These are phyloP conservation scores for Ecliptopera silaceata DNA, from an alignment of 2,888 invertebrate genomes.

Conservation along the genomic window DNA sequence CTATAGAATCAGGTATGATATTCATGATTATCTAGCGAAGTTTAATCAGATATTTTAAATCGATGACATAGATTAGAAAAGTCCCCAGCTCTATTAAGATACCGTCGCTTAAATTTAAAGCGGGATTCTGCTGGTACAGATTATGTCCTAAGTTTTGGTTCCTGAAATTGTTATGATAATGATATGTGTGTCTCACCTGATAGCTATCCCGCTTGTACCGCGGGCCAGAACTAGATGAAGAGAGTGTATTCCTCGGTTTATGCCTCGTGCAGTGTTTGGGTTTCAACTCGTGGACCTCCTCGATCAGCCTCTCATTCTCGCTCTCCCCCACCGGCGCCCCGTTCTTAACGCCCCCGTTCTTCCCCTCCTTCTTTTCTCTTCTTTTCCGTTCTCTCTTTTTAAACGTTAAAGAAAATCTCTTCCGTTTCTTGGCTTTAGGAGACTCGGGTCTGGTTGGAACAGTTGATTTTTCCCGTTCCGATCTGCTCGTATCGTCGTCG, in stretches of 20 bases:
- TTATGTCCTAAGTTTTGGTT: too few relatives aligned
- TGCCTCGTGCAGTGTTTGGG: conserved; percentile 68
- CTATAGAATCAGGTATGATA: neutral
- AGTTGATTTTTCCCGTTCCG: conserved; percentile 71
- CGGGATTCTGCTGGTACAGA: too few relatives aligned
- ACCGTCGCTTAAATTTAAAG: too few relatives aligned
- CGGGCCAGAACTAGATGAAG: conserved; percentile 76
- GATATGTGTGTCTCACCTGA: conserved; percentile 58
- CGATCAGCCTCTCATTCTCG: conserved; percentile 76
- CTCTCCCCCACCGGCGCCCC: conserved; percentile 64
- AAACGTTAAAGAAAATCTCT: conserved; percentile 74
- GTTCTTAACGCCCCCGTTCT: conserved; percentile 64
- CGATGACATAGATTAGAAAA: too few relatives aligned
- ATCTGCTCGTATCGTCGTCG: conserved; percentile 76
- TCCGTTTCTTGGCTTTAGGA: conserved; percentile 75
- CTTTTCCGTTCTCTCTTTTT: conserved; percentile 77
- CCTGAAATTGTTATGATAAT: too few relatives aligned
- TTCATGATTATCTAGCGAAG: too few relatives aligned
- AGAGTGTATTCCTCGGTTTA: conserved; percentile 67
- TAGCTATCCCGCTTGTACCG: conserved; percentile 81
- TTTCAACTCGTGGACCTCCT: conserved; percentile 61
- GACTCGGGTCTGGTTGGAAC: conserved; percentile 69
- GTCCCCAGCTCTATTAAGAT: too few relatives aligned
- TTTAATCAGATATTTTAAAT: too few relatives aligned
- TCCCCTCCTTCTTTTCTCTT: conserved; percentile 68